Evolutionary conservation across 2,797 vertebrate species (phyloP).

Genomic region (Pangasius larnaudii): DNA sequence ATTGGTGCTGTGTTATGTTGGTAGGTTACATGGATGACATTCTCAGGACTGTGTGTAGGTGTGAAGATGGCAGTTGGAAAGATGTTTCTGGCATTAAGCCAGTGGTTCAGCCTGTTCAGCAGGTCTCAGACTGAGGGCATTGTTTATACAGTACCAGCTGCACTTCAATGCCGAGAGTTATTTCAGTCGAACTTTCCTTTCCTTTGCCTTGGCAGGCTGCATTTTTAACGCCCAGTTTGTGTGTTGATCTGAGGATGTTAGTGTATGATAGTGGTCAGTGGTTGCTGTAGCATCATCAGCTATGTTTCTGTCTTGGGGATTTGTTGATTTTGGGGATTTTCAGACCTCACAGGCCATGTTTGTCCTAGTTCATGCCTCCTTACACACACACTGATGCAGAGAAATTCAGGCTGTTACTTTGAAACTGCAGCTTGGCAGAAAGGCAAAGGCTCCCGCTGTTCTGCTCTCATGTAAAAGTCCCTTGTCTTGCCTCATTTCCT

Average conservation of each 20-base stretch:
- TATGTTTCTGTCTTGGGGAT: constrained; percentile 64
- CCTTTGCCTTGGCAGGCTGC: background rate
- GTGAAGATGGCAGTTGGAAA: constrained; percentile 6
- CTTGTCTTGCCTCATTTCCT: background rate
- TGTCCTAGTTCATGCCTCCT: background rate
- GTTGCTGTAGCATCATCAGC: background rate
- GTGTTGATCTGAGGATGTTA: background rate
- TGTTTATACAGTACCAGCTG: background rate
- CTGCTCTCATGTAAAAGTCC: background rate
- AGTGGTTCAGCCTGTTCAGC: background rate
- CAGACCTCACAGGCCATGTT: background rate
- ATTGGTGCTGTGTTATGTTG: background rate
- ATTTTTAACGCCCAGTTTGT: background rate
- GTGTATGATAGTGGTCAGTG: constrained; percentile 47
- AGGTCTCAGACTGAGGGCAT: background rate
- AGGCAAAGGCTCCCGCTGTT: background rate
- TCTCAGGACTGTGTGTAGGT: background rate
- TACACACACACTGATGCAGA: background rate
- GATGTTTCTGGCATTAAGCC: background rate
- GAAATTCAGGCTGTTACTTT: constrained; percentile 22
- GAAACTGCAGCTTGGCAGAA: background rate
- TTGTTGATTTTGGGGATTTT: constrained; percentile 59
- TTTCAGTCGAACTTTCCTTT: constrained; percentile 5
- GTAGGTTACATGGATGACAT: background rate
- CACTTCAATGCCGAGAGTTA: background rate